phyloP scores from a whole-genome alignment of 2,797 vertebrate genomes.

The Streptopelia turtur region DNA sequence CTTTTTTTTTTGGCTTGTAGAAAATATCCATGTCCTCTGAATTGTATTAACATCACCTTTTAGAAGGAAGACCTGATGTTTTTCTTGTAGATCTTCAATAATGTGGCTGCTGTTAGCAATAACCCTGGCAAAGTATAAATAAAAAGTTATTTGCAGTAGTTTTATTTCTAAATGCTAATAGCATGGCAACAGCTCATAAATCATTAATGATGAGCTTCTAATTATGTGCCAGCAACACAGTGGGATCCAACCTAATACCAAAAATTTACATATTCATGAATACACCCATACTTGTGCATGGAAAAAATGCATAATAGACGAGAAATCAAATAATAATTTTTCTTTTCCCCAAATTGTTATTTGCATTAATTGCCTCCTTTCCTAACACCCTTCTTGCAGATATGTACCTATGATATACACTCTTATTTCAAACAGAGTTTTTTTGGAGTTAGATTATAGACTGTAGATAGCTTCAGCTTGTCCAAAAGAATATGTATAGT shows the following conservation, averaged over 20 bases:
- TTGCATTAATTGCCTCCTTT: not conserved
- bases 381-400: not conserved
- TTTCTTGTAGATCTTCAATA: not conserved
- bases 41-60: not conserved
- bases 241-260: slow-evolving; percentile 8
- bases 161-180: slow-evolving; percentile 50
- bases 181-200: slow-evolving; percentile 28
- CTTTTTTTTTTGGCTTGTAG: not conserved
- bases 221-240: slow-evolving; percentile 51
- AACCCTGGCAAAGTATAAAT: not conserved
- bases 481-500: slow-evolving; percentile 13
- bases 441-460: slow-evolving; percentile 9
- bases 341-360: not conserved
- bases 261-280: slow-evolving; percentile 50
- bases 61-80: not conserved
- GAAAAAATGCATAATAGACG: not conserved
- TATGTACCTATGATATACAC: not conserved
- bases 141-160: not conserved
- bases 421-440: not conserved
- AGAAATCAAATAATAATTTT: not conserved
- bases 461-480: not conserved
- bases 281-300: not conserved
- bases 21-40: not conserved
- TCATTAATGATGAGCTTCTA: slow-evolving; percentile 47
- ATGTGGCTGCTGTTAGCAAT: not conserved